Percentiles rank a stretch among this genome's conserved stretches.
These are phyloP conservation scores for Desmophyllum pertusum DNA, from an alignment of 92 coral and sea anemone species.

Conservation along the genomic window DNA sequence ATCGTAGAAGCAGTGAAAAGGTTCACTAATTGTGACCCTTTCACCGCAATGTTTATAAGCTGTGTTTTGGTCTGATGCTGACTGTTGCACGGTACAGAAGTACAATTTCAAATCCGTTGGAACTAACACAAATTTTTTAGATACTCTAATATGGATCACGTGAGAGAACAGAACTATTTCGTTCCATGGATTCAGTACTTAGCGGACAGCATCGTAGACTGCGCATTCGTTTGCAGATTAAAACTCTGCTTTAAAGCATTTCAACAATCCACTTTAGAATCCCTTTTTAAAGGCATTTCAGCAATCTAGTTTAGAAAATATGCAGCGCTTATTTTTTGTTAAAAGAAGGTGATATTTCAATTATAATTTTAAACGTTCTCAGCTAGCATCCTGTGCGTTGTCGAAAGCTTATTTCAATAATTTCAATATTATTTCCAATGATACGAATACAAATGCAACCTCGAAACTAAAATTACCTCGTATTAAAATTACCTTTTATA, in stretches of 20 bases:
- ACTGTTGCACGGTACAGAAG: neutral
- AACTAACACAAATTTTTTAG: neutral
- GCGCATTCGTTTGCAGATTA: neutral
- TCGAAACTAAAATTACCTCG: neutral
- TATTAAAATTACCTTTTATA: neutral
- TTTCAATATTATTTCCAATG: too few relatives aligned
- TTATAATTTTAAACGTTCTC: neutral
- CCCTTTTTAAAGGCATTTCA: neutral
- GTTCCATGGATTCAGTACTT: too few relatives aligned
- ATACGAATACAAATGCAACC: neutral
- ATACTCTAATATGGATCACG: neutral
- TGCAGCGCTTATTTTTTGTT: neutral
- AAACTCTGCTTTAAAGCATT: neutral
- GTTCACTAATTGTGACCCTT: slow-evolving; percentile 6
- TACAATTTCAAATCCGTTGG: neutral
- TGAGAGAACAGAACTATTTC: neutral
- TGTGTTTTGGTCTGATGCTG: neutral
- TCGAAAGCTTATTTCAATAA: neutral
- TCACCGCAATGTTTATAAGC: neutral
- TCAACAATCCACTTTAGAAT: neutral
- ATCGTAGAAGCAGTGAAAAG: neutral
- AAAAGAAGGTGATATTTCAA: neutral
- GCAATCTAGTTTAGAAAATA: neutral
- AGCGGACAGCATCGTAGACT: neutral
- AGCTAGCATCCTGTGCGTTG: neutral